A percentile compares a stretch with the other conserved stretches of the same genome.
These are phyloP conservation scores for Exephanes ischioxanthus DNA, from an alignment of 2,888 invertebrate genomes.

Conservation along the genomic window DNA sequence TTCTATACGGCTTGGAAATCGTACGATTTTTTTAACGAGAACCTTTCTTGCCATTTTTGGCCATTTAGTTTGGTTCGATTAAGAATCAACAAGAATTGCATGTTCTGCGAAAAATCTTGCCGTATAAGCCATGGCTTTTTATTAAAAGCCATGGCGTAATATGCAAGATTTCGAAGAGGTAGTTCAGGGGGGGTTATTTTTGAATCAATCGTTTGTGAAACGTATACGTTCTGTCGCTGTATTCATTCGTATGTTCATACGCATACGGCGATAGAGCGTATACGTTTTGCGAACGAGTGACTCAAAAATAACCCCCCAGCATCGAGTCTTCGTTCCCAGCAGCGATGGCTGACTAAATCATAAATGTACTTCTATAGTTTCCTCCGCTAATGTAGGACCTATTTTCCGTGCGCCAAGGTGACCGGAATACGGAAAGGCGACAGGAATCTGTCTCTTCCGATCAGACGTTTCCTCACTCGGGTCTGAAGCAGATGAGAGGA, in stretches of 20 bases:
- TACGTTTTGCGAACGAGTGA: too few species aligned
- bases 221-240: too few species aligned
- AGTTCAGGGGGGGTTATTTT: neutral
- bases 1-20: neutral
- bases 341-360: neutral
- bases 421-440: constrained; percentile 15
- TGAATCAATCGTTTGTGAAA: too few species aligned
- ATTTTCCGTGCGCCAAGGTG: neutral
- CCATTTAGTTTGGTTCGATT: neutral
- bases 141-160: too few species aligned
- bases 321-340: neutral
- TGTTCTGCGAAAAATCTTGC: neutral
- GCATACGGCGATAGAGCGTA: too few species aligned
- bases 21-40: neutral
- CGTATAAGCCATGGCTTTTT: neutral
- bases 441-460: constrained; percentile 30
- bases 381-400: neutral
- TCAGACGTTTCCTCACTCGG: constrained; percentile 26
- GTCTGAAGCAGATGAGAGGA: constrained; percentile 25
- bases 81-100: neutral
- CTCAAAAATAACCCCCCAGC: neutral
- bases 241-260: too few species aligned
- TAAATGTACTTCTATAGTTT: neutral
- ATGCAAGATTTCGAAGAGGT: neutral
- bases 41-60: neutral